Base-by-base conservation (phyloP, 2,797 vertebrate genomes). In the Halcyon badia region DNA sequence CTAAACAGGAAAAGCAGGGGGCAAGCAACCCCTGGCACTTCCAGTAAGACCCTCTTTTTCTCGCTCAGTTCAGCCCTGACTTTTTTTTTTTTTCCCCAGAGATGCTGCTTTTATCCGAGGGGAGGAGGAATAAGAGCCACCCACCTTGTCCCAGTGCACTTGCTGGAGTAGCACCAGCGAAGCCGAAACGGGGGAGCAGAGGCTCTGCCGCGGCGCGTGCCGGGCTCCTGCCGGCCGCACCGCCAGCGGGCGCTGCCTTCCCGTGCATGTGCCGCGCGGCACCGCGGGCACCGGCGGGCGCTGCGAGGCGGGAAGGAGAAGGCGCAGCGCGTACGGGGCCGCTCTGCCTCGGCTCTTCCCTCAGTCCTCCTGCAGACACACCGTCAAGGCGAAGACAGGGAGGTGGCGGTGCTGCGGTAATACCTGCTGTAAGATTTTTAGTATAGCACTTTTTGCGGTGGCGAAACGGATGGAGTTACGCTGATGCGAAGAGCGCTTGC, bases 181-280 rank as follows among this genome's bases (percentile, higher is more conserved):
- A 42, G 79, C 71, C 20, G 31, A 15, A 3, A 12, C 0, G 5
- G 10, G 20, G 70, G 21, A 73, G 42, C 54, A 26, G 58, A 20
- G 58, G 7, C 56, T 54, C 46, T n/a, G 60, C 56, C 58, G 9
- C 31, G 75, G 8, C 1, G 8, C 5, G 21, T 26, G 26, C 18
- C 0, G 8, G 83, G 60, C 84, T 89, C 9, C 64, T 6, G 28
- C 28, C 61, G 33, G 52, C 60, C 48, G 6, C 12, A 2, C 39
- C 98, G 70, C 97, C 54, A 98, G 98, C 88, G 90, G 97, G 98
- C 83, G 60, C 33, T 89, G 71, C 83, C 12, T 14, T n/a, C 96
- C 66, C 83, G 65, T 33, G 57, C 93, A 35, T 69, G 51, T 22
- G 5, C 46, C 4, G 7, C 1, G 1, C 39, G 10, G 31, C 30